Conservation (phyloP, 2,888 invertebrate species). For the Drosophila diplacantha region DNA sequence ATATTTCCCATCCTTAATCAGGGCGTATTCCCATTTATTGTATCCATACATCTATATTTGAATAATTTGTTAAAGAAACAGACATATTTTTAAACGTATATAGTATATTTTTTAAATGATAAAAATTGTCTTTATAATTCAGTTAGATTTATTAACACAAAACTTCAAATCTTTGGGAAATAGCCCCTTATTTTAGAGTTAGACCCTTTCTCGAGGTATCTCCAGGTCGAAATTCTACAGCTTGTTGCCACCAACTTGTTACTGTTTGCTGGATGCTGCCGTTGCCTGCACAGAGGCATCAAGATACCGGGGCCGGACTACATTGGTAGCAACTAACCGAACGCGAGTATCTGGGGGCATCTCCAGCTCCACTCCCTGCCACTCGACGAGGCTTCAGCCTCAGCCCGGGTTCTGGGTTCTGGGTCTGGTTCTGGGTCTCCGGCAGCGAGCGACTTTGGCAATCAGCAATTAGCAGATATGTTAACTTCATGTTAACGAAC, state of each 20-base stretch:
- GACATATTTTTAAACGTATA: too few species aligned
- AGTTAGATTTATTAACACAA: too few species aligned
- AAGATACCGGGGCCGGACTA: conserved; percentile 62
- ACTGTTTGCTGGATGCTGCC: conserved; percentile 55
- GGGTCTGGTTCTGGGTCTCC: conserved; percentile 26
- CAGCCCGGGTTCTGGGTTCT: conserved; percentile 26
- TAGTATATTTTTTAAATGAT: too few species aligned
- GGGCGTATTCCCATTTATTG: too few species aligned
- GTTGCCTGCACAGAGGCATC: conserved; percentile 66
- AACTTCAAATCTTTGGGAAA: neutral
- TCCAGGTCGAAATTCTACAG: neutral
- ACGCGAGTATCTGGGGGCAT: conserved; percentile 38
- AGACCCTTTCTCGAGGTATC: neutral
- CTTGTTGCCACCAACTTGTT: conserved; percentile 22
- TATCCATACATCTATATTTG: too few species aligned
- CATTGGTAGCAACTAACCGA: conserved; percentile 67
- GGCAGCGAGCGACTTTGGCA: conserved; percentile 68
- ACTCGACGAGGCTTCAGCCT: conserved; percentile 28
- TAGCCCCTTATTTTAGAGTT: neutral
- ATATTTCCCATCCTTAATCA: too few species aligned
- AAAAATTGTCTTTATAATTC: too few species aligned
- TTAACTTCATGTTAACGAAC: conserved; percentile 73
- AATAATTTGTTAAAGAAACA: too few species aligned
- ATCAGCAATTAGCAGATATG: conserved; percentile 73
- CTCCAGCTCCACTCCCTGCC: conserved; percentile 53